Conservation (phyloP, 2,113 vertebrate species). For the Aspiorhynchus laticeps region DNA sequence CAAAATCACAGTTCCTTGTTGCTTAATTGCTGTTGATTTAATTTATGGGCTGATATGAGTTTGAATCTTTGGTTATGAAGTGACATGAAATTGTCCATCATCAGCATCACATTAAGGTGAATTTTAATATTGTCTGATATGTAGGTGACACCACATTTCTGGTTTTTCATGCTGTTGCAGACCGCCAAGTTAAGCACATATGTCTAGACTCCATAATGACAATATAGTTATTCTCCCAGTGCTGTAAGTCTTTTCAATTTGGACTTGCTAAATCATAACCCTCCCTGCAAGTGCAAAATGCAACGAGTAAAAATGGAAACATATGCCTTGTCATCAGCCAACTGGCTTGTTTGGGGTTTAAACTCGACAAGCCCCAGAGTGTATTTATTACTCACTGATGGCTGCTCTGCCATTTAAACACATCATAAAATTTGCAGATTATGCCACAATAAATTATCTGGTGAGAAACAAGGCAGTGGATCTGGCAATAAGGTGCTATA, state of each 20-base stretch:
- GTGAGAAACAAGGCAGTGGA: neutral
- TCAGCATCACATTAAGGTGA: neutral
- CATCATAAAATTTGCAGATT: neutral
- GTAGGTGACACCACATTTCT: neutral
- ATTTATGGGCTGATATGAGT: neutral
- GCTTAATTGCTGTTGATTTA: neutral
- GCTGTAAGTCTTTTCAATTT: neutral
- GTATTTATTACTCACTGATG: neutral
- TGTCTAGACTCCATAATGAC: neutral
- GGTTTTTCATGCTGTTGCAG: neutral
- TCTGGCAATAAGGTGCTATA: neutral
- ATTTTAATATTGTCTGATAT: neutral
- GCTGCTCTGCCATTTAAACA: neutral
- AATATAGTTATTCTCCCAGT: neutral
- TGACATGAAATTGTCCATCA: neutral
- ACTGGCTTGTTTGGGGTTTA: neutral
- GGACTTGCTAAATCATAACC: neutral
- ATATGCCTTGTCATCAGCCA: neutral
- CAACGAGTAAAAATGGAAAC: neutral
- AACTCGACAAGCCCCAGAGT: neutral
- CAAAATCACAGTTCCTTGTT: too few species aligned
- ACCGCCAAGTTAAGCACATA: neutral
- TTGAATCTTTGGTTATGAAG: neutral
- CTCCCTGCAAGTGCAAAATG: neutral
- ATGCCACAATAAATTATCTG: neutral